These are phyloP conservation scores for Cebidichthys violaceus DNA, from an alignment of 2,113 vertebrate genomes.

Conservation along the genomic window DNA sequence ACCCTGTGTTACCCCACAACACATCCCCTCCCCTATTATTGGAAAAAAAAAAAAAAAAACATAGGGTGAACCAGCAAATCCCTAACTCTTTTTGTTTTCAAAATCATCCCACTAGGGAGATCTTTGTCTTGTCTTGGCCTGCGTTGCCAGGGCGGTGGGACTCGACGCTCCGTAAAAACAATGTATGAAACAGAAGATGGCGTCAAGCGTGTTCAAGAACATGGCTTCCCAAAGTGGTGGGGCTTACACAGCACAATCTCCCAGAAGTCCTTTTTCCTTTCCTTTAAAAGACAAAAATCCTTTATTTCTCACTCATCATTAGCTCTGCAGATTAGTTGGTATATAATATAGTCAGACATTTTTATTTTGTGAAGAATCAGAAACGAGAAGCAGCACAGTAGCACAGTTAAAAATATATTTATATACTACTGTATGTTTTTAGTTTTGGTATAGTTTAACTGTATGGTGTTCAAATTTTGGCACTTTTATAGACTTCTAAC, in stretches of 20 bases:
- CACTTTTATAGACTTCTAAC: background rate
- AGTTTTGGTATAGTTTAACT: background rate
- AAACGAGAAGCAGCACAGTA: background rate
- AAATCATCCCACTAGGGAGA: slow-evolving; percentile 40
- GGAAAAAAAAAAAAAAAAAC: slow-evolving; percentile 72
- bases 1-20: slow-evolving; percentile 66
- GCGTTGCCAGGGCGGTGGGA: slow-evolving; percentile 46
- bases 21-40: slow-evolving; percentile 56
- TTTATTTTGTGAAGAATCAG: background rate
- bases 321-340: slow-evolving; percentile 3
- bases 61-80: slow-evolving; percentile 49
- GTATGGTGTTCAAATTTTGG: background rate
- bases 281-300: background rate
- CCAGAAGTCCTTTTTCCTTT: background rate
- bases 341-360: background rate
- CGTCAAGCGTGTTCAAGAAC: slow-evolving; percentile 57
- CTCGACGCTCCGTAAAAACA: slow-evolving; percentile 32
- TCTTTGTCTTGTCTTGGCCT: slow-evolving; percentile 51
- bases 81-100: slow-evolving; percentile 54
- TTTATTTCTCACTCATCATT: slow-evolving; percentile 4
- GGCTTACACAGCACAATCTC: background rate
- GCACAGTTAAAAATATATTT: background rate
- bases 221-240: slow-evolving; percentile 23
- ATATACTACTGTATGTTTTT: background rate
- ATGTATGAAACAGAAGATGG: slow-evolving; percentile 47